A percentile compares a stretch with the other conserved stretches of the same genome.
Conservation (phyloP, 2,888 invertebrate species). For the Candidula unifasciata region DNA sequence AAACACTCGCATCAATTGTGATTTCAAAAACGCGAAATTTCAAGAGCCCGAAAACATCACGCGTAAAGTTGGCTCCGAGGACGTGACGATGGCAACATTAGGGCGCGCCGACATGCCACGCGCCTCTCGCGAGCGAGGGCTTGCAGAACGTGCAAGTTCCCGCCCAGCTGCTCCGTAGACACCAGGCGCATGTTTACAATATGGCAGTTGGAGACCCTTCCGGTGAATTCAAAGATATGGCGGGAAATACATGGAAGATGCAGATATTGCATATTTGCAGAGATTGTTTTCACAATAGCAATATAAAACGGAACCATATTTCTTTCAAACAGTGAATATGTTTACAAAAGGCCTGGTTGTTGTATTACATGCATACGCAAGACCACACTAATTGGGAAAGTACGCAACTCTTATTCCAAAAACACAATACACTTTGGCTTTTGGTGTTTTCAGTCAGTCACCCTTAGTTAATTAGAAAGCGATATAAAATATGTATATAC, state of each 20-base stretch:
- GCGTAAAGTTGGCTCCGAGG: background rate
- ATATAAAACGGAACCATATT: too few relatives aligned
- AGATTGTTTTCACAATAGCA: too few relatives aligned
- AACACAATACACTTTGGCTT: too few relatives aligned
- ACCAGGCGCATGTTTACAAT: conserved; percentile 37
- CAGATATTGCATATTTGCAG: background rate
- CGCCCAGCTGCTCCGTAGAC: conserved; percentile 26
- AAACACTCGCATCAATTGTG: background rate
- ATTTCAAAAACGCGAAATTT: conserved; percentile 14
- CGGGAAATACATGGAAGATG: conserved; percentile 21
- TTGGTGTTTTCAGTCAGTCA: too few relatives aligned
- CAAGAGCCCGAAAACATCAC: background rate
- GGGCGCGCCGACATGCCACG: conserved; percentile 32
- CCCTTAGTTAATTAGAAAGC: too few relatives aligned
- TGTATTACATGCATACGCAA: too few relatives aligned
- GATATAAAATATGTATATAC: too few relatives aligned
- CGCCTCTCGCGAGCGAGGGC: conserved; percentile 37
- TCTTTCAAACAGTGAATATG: too few relatives aligned
- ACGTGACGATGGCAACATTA: conserved; percentile 4
- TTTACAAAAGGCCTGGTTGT: too few relatives aligned
- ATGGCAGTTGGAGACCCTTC: conserved; percentile 10
- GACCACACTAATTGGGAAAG: too few relatives aligned
- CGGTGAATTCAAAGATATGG: conserved; percentile 34
- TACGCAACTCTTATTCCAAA: too few relatives aligned
- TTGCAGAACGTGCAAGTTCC: background rate